These are phyloP conservation scores for Malurus cyaneus DNA, from an alignment of 2,113 vertebrate species.

Conservation along the genomic window DNA sequence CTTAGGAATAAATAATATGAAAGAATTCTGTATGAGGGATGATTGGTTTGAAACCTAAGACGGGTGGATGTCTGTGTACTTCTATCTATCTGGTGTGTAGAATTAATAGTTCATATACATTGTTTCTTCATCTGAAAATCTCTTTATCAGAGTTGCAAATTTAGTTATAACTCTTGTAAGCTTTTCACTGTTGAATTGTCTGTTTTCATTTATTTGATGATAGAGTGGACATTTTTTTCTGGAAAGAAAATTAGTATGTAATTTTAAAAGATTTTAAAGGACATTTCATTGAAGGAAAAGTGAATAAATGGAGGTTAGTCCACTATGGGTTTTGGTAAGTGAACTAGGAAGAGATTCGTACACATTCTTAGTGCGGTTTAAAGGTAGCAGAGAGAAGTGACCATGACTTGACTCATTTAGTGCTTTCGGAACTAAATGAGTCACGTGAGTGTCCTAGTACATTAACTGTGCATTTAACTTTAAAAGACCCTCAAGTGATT, in stretches of 20 bases:
- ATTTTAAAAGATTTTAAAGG: background rate
- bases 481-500: background rate
- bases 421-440: background rate
- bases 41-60: background rate
- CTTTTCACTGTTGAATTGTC: background rate
- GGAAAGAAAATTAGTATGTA: background rate
- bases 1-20: background rate
- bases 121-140: background rate
- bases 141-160: background rate
- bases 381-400: background rate
- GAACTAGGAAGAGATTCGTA: background rate
- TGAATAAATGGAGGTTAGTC: background rate
- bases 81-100: background rate
- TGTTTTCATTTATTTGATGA: background rate
- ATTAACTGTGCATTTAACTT: background rate
- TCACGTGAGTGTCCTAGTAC: background rate
- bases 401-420: background rate
- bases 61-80: background rate
- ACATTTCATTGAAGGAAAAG: background rate
- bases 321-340: background rate
- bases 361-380: background rate
- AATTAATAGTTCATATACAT: background rate
- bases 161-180: background rate
- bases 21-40: background rate
- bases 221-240: background rate